Conservation (phyloP, 2,113 vertebrate genomes). For the Protomyctophum bolini region DNA sequence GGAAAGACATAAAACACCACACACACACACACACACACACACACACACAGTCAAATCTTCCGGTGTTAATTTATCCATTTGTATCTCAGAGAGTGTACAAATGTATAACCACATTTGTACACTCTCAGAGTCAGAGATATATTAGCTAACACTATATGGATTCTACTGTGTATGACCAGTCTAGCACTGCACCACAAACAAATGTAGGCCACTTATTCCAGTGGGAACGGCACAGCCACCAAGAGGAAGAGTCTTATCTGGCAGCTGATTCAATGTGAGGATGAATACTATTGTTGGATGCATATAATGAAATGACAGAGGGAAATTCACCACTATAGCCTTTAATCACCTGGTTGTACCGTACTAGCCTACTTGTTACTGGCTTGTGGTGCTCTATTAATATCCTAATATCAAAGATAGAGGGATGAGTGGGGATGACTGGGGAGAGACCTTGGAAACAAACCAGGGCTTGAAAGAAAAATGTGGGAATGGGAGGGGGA, state of each 20-base stretch:
- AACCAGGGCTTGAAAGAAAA: conserved; percentile 17
- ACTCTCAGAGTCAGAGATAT: not conserved
- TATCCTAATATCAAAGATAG: conserved; percentile 20
- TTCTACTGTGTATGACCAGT: not conserved
- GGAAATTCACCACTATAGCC: conserved; percentile 35
- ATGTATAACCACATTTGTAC: not conserved
- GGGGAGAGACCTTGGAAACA: conserved; percentile 1
- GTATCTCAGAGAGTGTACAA: too few species aligned
- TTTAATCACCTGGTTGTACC: conserved; percentile 54
- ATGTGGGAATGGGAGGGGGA: conserved; percentile 13
- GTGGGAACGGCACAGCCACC: conserved; percentile 59
- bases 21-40: conserved; percentile 1
- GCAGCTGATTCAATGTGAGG: conserved; percentile 46
- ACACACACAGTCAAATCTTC: not conserved
- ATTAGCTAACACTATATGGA: too few species aligned
- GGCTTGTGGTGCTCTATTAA: conserved; percentile 48
- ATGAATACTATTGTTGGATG: conserved; percentile 37
- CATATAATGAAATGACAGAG: conserved; percentile 17
- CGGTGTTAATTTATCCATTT: too few species aligned
- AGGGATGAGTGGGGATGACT: conserved; percentile 26
- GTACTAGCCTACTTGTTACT: conserved; percentile 7
- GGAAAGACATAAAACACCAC: not conserved
- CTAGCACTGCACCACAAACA: conserved; percentile 51
- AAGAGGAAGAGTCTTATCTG: conserved; percentile 51
- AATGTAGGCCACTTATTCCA: conserved; percentile 76